Base-by-base conservation (phyloP, 2,113 vertebrate genomes). In the Nymphicus hollandicus region DNA sequence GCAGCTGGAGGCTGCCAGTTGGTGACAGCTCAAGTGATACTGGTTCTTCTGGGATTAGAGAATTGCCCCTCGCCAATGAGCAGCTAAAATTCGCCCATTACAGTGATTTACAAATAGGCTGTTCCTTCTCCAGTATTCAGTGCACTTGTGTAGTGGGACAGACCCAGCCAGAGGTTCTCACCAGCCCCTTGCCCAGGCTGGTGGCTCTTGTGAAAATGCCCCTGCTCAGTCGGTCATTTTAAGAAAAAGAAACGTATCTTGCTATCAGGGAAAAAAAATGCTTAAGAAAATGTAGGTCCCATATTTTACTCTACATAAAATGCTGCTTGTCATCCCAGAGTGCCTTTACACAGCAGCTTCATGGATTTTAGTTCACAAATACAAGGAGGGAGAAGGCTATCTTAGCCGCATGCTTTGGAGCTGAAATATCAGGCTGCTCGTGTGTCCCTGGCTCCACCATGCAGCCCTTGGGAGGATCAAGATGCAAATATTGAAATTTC, bases 1-100 rank as follows among this genome's bases (percentile, higher is more conserved):
- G 49, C 89, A 76, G 81, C 88, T 41, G 1, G 76, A 72, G 77
- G 73, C 65, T 81, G 91, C 93, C 92, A 52, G n/a, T 10, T 39
- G 83, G 91, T 95, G 96, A 92, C 96, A 96, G 92, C 88, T 92
- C 89, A 3, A 23, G 76, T 80, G 77, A 85, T 76, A 37, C 88
- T 33, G 81, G 13, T 87, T 80, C 96, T 96, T 91, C 86, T 93
- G 96, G 93, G 93, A 92, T 24, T 88, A 49, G 86, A 78, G 88
- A 91, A 85, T 39, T 73, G 86, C 73, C 58, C 86, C 66, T 96
- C 29, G 2, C 83, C 95, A 82, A 63, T 20, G 70, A 91, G 89
- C 86, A 77, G 84, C 95, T 91, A 74, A 93, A 91, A 91, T 81
- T 86, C 7, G 1, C 65, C 83, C 78, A 55, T 88, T 69, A 64